These are phyloP conservation scores for Heliopora coerulea DNA, from an alignment of 92 coral and sea anemone genomes.

Conservation along the genomic window DNA sequence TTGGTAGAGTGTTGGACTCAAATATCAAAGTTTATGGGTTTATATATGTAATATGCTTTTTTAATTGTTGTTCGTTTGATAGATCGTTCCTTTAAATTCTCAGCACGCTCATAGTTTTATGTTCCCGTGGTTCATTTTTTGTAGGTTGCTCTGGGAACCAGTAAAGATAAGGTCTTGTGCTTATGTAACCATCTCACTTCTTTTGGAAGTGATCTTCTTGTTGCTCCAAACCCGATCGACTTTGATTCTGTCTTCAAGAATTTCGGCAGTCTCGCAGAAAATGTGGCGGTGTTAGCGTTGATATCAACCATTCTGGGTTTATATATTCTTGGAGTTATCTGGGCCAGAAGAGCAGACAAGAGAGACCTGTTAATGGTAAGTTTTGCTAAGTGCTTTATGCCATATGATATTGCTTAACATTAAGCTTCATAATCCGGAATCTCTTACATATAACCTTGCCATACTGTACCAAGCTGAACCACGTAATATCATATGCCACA, in stretches of 20 bases:
- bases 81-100: too few relatives aligned
- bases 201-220: slow-evolving; percentile 88
- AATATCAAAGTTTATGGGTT: too few relatives aligned
- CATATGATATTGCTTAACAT: too few relatives aligned
- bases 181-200: slow-evolving; percentile 81
- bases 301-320: slow-evolving; percentile 75
- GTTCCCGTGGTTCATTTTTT: too few relatives aligned
- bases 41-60: too few relatives aligned
- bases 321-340: slow-evolving; percentile 64
- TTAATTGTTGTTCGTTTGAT: too few relatives aligned
- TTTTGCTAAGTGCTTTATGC: not conserved
- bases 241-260: slow-evolving; percentile 79
- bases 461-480: too few relatives aligned
- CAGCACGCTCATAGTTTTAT: too few relatives aligned
- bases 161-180: slow-evolving; percentile 43
- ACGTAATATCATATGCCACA: too few relatives aligned
- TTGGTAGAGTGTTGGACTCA: too few relatives aligned
- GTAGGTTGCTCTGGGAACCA: slow-evolving; percentile 14
- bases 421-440: too few relatives aligned
- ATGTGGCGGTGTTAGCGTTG: slow-evolving; percentile 71
- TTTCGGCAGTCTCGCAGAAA: slow-evolving; percentile 77
- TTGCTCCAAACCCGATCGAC: slow-evolving; percentile 97
- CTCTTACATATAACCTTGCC: too few relatives aligned
- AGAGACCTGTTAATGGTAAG: slow-evolving; percentile 65
- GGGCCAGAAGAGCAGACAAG: slow-evolving; percentile 81